Percentiles rank a stretch among this genome's conserved stretches.
phyloP scores from a whole-genome alignment of 1,140 invertebrate genomes.

The Cotesia vestalis region DNA sequence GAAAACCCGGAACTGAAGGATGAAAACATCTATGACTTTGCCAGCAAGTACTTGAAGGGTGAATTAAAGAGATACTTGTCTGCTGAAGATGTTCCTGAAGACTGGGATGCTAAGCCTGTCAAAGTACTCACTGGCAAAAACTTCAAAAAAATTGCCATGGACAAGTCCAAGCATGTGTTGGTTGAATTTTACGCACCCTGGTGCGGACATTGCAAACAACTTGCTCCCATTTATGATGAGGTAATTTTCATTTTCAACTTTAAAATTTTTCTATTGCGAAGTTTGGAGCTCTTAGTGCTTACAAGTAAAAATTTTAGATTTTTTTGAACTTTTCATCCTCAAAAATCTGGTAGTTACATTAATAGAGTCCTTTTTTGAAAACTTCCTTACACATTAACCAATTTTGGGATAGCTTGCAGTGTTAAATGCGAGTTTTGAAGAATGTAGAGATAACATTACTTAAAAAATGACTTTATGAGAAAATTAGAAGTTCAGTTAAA shows the following conservation, averaged over 20 bases:
- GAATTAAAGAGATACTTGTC: slow-evolving; percentile 95
- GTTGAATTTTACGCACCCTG: slow-evolving; percentile 99
- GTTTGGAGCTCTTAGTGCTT: no score
- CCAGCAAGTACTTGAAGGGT: slow-evolving; percentile 87
- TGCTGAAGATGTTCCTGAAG: slow-evolving; percentile 92
- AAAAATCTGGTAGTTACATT: no score
- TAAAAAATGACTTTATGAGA: no score
- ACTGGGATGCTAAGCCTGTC: slow-evolving; percentile 96
- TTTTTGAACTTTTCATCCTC: no score
- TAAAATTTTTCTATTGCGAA: no score
- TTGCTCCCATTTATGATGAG: slow-evolving; percentile 93
- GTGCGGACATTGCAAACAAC: slow-evolving; percentile 97
- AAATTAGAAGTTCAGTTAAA: no score
- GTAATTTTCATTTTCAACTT: slow-evolving; percentile 47
- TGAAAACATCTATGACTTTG: slow-evolving; percentile 84
- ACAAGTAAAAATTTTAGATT: no score
- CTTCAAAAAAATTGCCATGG: slow-evolving; percentile 92
- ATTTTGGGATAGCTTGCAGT: no score
- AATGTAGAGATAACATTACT: no score
- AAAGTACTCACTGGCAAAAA: slow-evolving; percentile 95
- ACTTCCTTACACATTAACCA: no score
- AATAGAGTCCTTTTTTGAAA: no score
- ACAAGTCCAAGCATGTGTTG: slow-evolving; percentile 91
- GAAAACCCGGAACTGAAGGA: slow-evolving; percentile 78
- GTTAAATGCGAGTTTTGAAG: no score